phyloP scores from a whole-genome alignment of 2,888 invertebrate species.

The Volucella inflata region DNA sequence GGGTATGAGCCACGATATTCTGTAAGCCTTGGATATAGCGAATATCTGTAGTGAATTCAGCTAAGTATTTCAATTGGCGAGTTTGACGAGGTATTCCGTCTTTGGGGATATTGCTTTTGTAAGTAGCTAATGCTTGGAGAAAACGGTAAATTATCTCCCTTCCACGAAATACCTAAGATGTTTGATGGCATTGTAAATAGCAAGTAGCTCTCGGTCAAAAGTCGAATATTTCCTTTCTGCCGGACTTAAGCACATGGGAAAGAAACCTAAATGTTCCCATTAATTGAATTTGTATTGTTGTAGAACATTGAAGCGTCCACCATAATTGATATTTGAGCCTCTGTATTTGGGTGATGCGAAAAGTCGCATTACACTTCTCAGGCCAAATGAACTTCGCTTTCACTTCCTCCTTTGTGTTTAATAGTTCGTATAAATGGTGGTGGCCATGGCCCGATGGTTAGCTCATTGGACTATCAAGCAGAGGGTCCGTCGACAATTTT shows the following conservation, averaged over 20 bases:
- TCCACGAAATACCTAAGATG: too few species aligned
- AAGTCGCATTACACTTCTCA: background rate
- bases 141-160: too few species aligned
- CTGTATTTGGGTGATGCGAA: background rate
- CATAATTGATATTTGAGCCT: background rate
- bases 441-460: too few species aligned
- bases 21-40: background rate
- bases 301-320: constrained; percentile 4
- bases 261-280: constrained; percentile 4
- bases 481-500: too few species aligned
- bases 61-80: too few species aligned
- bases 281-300: background rate
- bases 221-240: background rate
- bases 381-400: background rate
- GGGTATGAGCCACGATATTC: background rate
- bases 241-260: background rate
- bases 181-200: background rate
- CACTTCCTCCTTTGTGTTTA: background rate
- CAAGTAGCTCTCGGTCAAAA: background rate
- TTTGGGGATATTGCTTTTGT: too few species aligned
- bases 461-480: too few species aligned
- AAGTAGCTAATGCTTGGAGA: too few species aligned
- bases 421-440: background rate
- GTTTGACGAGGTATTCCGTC: too few species aligned
- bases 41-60: too few species aligned